These are phyloP conservation scores for Otus scops DNA, from an alignment of 2,797 vertebrate species.

Conservation along the genomic window DNA sequence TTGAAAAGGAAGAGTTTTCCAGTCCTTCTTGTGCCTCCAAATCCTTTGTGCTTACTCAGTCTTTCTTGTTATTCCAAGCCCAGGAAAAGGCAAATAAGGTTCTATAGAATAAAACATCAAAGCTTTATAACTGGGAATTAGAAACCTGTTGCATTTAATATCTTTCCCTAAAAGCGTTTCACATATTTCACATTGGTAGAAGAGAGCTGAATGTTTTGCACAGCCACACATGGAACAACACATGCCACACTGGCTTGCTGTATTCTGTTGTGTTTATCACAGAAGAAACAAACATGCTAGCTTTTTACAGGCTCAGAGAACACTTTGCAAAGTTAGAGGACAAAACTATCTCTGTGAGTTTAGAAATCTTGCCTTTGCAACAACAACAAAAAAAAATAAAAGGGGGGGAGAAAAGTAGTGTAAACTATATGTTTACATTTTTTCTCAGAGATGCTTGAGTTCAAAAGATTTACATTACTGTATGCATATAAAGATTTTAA, in stretches of 20 bases:
- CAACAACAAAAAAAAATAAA: background rate
- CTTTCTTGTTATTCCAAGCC: background rate
- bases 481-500: background rate
- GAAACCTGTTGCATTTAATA: background rate
- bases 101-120: background rate
- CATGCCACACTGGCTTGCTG: background rate
- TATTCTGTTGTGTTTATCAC: background rate
- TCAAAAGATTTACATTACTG: background rate
- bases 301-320: background rate
- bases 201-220: background rate
- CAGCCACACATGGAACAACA: background rate
- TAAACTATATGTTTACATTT: background rate
- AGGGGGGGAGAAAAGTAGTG: background rate
- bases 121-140: background rate
- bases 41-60: background rate
- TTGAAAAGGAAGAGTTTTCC: background rate
- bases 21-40: background rate
- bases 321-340: background rate
- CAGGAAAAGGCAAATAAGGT: background rate
- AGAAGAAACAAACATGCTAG: background rate
- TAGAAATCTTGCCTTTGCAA: background rate
- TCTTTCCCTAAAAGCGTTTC: background rate
- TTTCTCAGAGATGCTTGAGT: background rate
- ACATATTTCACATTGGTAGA: background rate
- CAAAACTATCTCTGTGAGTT: background rate